These are phyloP conservation scores for Antheraea pernyi DNA, from an alignment of 1,140 invertebrate genomes.

Conservation along the genomic window DNA sequence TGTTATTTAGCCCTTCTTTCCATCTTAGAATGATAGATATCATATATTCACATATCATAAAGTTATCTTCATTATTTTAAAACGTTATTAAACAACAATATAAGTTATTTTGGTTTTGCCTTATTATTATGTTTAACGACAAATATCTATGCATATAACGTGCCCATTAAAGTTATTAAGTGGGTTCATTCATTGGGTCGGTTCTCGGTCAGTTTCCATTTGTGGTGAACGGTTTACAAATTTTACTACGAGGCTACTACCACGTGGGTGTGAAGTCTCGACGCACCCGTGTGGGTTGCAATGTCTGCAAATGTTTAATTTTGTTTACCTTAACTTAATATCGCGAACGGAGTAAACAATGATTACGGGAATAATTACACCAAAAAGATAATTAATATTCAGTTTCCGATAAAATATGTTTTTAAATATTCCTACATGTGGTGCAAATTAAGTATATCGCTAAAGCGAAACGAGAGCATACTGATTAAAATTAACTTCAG, in stretches of 20 bases:
- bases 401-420: too few species aligned
- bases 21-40: too few species aligned
- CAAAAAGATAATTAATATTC: too few species aligned
- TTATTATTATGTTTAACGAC: background rate
- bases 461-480: too few species aligned
- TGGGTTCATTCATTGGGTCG: slow-evolving; percentile 9
- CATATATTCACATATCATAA: too few species aligned
- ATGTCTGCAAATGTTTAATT: slow-evolving; percentile 6
- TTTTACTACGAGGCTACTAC: slow-evolving; percentile 10
- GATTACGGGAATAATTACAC: background rate
- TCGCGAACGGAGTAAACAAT: background rate
- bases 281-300: slow-evolving; percentile 2
- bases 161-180: background rate
- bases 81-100: too few species aligned
- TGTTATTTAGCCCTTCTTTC: too few species aligned
- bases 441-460: too few species aligned
- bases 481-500: too few species aligned
- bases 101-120: too few species aligned
- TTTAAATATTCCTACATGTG: too few species aligned
- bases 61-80: too few species aligned
- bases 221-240: slow-evolving; percentile 14
- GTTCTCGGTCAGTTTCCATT: slow-evolving; percentile 11
- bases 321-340: background rate
- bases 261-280: slow-evolving; percentile 8
- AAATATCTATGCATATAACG: background rate